These are phyloP conservation scores for Coracopsis vasa DNA, from an alignment of 2,113 vertebrate genomes.

Conservation along the genomic window DNA sequence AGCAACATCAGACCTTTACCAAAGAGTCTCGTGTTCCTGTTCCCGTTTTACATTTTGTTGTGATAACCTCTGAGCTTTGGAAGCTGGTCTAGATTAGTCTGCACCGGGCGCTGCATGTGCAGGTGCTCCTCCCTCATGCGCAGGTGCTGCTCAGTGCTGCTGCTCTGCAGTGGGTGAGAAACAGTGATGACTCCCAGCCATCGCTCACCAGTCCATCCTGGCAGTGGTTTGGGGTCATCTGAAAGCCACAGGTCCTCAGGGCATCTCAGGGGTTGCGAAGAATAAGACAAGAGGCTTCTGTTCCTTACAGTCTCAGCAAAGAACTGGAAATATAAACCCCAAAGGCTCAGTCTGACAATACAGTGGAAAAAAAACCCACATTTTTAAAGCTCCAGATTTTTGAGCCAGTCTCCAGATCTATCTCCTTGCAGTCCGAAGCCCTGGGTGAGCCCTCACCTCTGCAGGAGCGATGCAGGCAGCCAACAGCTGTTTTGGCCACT, in stretches of 20 bases:
- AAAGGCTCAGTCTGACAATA: neutral
- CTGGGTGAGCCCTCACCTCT: neutral
- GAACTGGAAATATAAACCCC: neutral
- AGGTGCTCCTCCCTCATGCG: fast-evolving
- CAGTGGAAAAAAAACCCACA: fast-evolving
- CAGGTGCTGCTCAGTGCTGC: neutral
- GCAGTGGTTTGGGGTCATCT: neutral
- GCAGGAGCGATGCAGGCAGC: neutral
- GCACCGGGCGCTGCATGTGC: neutral
- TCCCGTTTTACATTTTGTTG: neutral
- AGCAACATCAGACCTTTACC: fast-evolving
- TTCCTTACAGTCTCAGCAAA: neutral
- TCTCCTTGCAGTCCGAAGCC: fast-evolving
- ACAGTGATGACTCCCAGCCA: fast-evolving
- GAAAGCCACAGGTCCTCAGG: neutral
- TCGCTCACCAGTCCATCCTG: fast-evolving
- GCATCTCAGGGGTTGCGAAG: neutral
- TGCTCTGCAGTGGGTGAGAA: fast-evolving
- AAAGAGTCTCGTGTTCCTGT: neutral
- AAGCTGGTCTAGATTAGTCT: neutral
- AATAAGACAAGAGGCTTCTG: neutral
- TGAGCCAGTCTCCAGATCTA: neutral
- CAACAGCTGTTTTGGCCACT: neutral
- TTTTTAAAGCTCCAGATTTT: neutral
- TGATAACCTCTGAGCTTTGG: fast-evolving